These are phyloP conservation scores for Agelastica alni DNA, from an alignment of 2,888 invertebrate species.

Conservation along the genomic window DNA sequence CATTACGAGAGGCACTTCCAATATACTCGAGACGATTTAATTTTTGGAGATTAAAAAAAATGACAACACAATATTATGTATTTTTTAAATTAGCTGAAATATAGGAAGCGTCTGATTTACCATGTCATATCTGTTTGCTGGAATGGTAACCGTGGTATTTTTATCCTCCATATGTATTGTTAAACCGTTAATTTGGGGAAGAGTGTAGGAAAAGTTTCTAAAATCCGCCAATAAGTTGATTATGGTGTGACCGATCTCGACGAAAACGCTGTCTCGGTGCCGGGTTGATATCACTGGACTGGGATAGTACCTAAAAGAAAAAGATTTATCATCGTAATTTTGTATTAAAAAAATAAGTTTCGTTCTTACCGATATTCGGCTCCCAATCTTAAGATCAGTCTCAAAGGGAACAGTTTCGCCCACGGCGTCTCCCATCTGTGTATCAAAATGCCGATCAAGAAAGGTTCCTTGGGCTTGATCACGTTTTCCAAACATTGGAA, in stretches of 20 bases:
- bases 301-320: conserved; percentile 68
- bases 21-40: too few species aligned
- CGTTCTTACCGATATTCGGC: conserved; percentile 69
- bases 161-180: conserved; percentile 83
- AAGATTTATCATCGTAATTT: too few species aligned
- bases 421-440: conserved; percentile 79
- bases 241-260: conserved; percentile 85
- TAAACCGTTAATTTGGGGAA: conserved; percentile 76
- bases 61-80: too few species aligned
- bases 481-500: conserved; percentile 82
- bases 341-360: not conserved
- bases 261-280: conserved; percentile 77
- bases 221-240: conserved; percentile 87
- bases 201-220: conserved; percentile 78
- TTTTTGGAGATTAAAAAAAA: not conserved
- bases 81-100: too few species aligned
- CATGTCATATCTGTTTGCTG: conserved; percentile 73
- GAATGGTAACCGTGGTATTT: conserved; percentile 75
- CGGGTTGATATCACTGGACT: conserved; percentile 80
- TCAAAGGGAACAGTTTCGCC: conserved; percentile 78
- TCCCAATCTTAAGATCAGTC: conserved; percentile 77
- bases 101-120: too few species aligned
- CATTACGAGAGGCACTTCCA: too few species aligned
- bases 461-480: conserved; percentile 72
- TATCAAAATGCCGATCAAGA: conserved; percentile 76